Evolutionary conservation across 2,113 vertebrate species (phyloP).

Genomic region (Emydocephalus ijimae): DNA sequence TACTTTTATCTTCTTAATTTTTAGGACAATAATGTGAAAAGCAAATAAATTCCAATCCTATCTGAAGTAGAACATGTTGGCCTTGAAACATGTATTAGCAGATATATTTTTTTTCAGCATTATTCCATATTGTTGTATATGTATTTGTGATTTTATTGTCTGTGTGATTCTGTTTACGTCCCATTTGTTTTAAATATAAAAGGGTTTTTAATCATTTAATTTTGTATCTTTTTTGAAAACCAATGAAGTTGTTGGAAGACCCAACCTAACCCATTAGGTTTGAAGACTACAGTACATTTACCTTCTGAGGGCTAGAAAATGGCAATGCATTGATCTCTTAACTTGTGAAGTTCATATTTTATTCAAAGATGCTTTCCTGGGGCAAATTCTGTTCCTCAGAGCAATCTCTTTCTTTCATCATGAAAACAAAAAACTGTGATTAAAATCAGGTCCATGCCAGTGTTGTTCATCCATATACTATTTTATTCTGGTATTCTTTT

Average conservation of each 20-base stretch:
- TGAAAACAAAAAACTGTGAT: background rate
- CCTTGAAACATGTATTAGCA: background rate
- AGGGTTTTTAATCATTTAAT: background rate
- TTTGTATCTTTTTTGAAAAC: background rate
- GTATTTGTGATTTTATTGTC: background rate
- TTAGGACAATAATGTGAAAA: background rate
- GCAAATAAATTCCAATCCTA: background rate
- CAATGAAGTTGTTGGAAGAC: background rate
- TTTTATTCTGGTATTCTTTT: background rate
- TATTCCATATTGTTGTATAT: background rate
- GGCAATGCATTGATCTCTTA: background rate
- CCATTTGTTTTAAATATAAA: background rate
- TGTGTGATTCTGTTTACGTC: background rate
- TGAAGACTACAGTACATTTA: background rate
- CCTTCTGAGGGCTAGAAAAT: background rate
- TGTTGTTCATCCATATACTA: background rate
- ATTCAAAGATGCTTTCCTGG: background rate
- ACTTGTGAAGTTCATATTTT: background rate
- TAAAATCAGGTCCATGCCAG: background rate
- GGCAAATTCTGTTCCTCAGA: background rate
- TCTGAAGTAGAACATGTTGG: background rate
- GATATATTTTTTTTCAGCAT: background rate
- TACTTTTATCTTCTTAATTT: background rate
- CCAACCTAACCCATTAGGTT: background rate
- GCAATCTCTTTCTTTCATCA: background rate